Evolutionary conservation across 2,113 vertebrate genomes (phyloP), one percentile per base, ranked within the genome.

Genomic region (Picathartes gymnocephalus): DNA sequence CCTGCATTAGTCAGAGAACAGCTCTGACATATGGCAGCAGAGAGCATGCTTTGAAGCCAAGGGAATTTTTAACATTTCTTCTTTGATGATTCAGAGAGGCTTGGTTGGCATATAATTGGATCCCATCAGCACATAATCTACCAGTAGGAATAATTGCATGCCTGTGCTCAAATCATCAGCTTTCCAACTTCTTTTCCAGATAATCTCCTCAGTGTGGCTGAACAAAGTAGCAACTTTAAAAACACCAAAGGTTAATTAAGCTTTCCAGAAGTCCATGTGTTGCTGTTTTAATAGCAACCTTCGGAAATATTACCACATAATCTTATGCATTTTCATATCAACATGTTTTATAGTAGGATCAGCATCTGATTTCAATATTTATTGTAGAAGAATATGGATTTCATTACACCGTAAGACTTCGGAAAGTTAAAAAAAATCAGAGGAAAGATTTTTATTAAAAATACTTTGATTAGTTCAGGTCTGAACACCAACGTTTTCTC

Each of bases 21-120:
- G 2, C 71, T 82, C 88, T 80, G 79, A 50, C 78, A 87, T 28
- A 65, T 24, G 91, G 84, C 61, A 64, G n/a, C 40, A 87, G 35
- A 81, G 57, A 87, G 64, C 84, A 56, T 40, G 31, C 48, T 76
- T 71, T 70, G 61, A 24, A 79, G n/a, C 12, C 85, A 87, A 85
- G 78, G 61, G 87, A 87, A 91, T 95, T 93, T 94, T 87, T 94
- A 90, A 60, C 47, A 84, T 81, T 92, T 92, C 61, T 90, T 68
- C 74, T 96, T 83, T 81, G 81, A 94, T 74, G 73, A 79, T 89
- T 91, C 61, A 87, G 61, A 71, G 60, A 30, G 47, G n/a, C 22
- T 93, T 68, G 65, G 44, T 66, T 94, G 65, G 73, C 70, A 79
- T 89, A 56, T 87, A 92, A 91, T 64, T 95, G 87, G 77, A 93